These are phyloP conservation scores for Andrena bicolor DNA, from an alignment of 2,888 invertebrate genomes.

Conservation along the genomic window DNA sequence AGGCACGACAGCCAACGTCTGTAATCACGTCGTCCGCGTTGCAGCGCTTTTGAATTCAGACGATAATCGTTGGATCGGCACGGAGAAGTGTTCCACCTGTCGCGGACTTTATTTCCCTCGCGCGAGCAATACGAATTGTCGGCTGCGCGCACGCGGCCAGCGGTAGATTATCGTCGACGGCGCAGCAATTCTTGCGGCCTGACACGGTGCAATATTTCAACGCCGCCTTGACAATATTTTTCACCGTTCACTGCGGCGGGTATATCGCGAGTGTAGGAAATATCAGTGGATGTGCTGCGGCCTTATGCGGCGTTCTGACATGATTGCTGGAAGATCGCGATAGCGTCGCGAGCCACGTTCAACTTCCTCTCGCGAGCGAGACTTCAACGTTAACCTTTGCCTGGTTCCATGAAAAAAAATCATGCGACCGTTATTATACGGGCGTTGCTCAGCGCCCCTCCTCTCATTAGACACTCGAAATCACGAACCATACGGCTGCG, in stretches of 20 bases:
- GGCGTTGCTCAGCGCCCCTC: not conserved
- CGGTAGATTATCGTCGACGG: slow-evolving; percentile 71
- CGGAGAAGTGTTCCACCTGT: slow-evolving; percentile 61
- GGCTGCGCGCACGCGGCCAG: slow-evolving; percentile 54
- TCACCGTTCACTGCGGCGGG: slow-evolving; percentile 50
- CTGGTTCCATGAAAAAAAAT: slow-evolving; percentile 24
- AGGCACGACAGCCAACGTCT: too few relatives aligned
- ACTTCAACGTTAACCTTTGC: slow-evolving; percentile 42
- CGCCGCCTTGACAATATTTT: slow-evolving; percentile 73
- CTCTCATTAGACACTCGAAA: not conserved
- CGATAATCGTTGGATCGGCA: slow-evolving; percentile 46
- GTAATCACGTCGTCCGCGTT: not conserved
- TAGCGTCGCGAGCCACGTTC: slow-evolving; percentile 39
- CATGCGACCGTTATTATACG: slow-evolving; percentile 28
- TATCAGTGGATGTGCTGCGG: slow-evolving; percentile 67
- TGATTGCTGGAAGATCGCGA: slow-evolving; percentile 59
- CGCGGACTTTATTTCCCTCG: slow-evolving; percentile 61
- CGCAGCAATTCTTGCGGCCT: slow-evolving; percentile 69
- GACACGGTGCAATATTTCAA: slow-evolving; percentile 73
- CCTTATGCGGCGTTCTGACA: slow-evolving; percentile 42
- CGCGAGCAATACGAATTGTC: slow-evolving; percentile 67
- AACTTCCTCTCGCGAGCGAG: slow-evolving; percentile 24
- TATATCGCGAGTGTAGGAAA: slow-evolving; percentile 59
- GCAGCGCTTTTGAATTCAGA: slow-evolving; percentile 14
- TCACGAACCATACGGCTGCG: not conserved